Evolutionary conservation across 2,113 vertebrate genomes (phyloP), one percentile per base, ranked within the genome.

Genomic region (Mesoclemmys tuberculata): DNA sequence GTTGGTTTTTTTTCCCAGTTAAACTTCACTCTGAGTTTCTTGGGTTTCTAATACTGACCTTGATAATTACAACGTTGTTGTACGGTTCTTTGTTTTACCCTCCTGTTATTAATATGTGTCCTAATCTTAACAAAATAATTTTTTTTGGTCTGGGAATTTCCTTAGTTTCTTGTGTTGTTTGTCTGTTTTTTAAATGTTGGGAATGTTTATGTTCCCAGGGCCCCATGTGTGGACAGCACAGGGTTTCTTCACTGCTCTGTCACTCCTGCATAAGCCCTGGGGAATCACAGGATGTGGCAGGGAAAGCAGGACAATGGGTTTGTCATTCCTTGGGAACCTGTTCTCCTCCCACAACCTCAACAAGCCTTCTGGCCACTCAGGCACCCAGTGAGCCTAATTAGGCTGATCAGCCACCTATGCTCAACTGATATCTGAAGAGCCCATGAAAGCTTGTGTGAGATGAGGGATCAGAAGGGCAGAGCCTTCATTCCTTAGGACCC

Each of bases 51-150:
- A 80, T 80, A 78, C 5, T 79, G 31, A 49, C 71, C 94, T 85
- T 93, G 83, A 92, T 92, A 90, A 94, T 89, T 80, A 78, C 85
- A 92, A 94, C 93, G 92, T 94, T 90, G 44, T 92, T 94, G 29
- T 85, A 89, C 58, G 51, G 44, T 88, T 92, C 52, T 52, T 74
- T 22, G 18, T 85, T 97, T 94, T 90, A 82, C 29, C 31, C 64
- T 91, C 92, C 61, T 86, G 52, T 97, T 97, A 35, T 8, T 88
- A 56, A 71, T 85, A 41, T 31, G n/a, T 84, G 93, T 77, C 49
- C 49, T 88, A 56, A 84, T 78, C 92, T n/a, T 56, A 84, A 85
- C 35, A 85, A 93, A 44, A 13, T n/a, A n/a, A n/a, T n/a, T 46
- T 85, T 48, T 85, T 18, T 81, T 90, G 89, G 55, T 78, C 74